A percentile compares a stretch with the other conserved stretches of the same genome.
Evolutionary conservation across 2,113 vertebrate species (phyloP).

Genomic region (Phrynosoma platyrhinos): DNA sequence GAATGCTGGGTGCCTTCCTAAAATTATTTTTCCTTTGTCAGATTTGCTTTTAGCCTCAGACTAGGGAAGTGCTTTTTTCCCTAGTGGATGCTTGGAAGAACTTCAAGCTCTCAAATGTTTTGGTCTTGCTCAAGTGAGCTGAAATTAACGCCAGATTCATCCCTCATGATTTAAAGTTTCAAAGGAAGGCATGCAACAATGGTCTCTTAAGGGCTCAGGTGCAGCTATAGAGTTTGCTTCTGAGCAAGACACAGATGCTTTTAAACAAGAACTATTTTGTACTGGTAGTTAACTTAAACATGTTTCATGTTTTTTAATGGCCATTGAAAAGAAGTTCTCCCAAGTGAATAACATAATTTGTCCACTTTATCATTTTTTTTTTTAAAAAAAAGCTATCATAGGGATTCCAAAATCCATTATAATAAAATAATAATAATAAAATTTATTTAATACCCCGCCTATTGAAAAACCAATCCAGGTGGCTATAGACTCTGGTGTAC

Average conservation of each 20-base stretch:
- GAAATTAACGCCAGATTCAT: conserved; percentile 61
- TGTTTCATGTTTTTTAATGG: conserved; percentile 14
- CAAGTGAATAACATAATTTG: background rate
- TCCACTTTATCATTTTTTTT: background rate
- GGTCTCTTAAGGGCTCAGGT: conserved; percentile 53
- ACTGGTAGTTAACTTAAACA: conserved; percentile 15
- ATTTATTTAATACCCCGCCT: no score
- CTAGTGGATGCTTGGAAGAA: conserved; percentile 59
- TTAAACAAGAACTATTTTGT: conserved; percentile 31
- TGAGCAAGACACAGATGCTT: conserved; percentile 49
- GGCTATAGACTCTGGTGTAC: no score
- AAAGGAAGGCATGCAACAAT: conserved; percentile 24
- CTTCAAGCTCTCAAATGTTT: conserved; percentile 27
- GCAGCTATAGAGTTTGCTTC: conserved; percentile 56
- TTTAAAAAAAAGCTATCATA: background rate
- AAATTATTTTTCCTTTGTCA: conserved; percentile 61
- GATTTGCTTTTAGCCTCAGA: conserved; percentile 55
- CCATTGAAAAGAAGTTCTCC: conserved; percentile 20
- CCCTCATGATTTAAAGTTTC: conserved; percentile 63
- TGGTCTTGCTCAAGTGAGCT: conserved; percentile 57
- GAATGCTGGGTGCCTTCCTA: conserved; percentile 43
- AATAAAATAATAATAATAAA: no score
- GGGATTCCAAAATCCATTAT: background rate
- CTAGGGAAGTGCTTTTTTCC: conserved; percentile 47
- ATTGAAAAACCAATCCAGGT: no score